Conservation (phyloP, 2,888 invertebrate genomes). For the Parthenolecanium corni region DNA sequence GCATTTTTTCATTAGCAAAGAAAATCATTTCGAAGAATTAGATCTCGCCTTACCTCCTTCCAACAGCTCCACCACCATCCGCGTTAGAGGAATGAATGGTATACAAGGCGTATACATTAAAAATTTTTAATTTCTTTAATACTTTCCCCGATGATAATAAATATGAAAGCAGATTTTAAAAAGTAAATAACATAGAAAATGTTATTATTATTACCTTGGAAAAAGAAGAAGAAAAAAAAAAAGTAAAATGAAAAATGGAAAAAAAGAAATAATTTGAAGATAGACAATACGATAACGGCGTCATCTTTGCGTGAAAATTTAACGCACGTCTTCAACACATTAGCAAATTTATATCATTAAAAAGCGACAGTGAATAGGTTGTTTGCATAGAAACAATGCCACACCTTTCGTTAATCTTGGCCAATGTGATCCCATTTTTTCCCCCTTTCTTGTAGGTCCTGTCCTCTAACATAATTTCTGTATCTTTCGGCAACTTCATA, state of each 20-base stretch:
- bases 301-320: slow-evolving; percentile 18
- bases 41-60: too few species aligned
- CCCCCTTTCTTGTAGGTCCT: too few species aligned
- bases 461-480: too few species aligned
- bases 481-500: too few species aligned
- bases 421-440: too few species aligned
- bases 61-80: too few species aligned
- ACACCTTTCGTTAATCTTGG: too few species aligned
- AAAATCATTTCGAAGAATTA: too few species aligned
- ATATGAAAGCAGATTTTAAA: slow-evolving; percentile 7
- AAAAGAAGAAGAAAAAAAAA: too few species aligned
- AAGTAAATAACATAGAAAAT: slow-evolving; percentile 5
- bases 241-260: background rate
- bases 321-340: slow-evolving; percentile 9
- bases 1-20: too few species aligned
- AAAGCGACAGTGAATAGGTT: slow-evolving; percentile 19
- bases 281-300: slow-evolving; percentile 5
- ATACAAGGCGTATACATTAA: background rate
- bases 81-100: too few species aligned
- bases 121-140: slow-evolving; percentile 3
- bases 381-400: background rate
- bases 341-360: background rate
- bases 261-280: background rate
- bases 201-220: background rate
- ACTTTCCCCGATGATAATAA: slow-evolving; percentile 14